A percentile compares a stretch with the other conserved stretches of the same genome.
Evolutionary conservation across 2,113 vertebrate species (phyloP).

Genomic region (Ivindomyrus marchei): DNA sequence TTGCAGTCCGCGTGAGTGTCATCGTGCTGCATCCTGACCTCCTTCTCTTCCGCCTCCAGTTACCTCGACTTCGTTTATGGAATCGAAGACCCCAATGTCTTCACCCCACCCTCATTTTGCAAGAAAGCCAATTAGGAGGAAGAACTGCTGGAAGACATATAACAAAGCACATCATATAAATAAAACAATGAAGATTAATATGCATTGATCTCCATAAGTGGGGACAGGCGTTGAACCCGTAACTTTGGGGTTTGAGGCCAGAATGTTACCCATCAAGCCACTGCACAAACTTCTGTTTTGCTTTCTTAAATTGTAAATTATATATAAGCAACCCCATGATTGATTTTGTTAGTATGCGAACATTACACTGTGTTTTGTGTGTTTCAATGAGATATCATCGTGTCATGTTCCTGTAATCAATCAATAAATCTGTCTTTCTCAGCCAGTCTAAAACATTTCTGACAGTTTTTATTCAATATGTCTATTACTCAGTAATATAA

Average conservation of each 20-base stretch:
- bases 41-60: not conserved
- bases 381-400: not conserved
- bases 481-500: not conserved
- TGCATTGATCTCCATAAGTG: not conserved
- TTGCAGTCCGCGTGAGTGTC: not conserved
- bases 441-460: not conserved
- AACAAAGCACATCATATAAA: too few relatives aligned
- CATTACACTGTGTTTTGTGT: not conserved
- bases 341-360: not conserved
- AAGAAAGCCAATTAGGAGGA: not conserved
- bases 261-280: not conserved
- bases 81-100: not conserved
- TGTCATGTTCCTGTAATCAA: not conserved
- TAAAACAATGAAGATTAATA: not conserved
- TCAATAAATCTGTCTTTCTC: not conserved
- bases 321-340: not conserved
- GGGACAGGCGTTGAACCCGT: not conserved
- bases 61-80: not conserved
- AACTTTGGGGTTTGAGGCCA: not conserved
- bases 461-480: not conserved
- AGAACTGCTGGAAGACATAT: not conserved
- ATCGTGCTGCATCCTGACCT: not conserved
- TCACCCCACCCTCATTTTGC: not conserved
- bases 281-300: not conserved
- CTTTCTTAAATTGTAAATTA: not conserved